These are phyloP conservation scores for Anarsia innoxiella DNA, from an alignment of 2,888 invertebrate species.

Conservation along the genomic window DNA sequence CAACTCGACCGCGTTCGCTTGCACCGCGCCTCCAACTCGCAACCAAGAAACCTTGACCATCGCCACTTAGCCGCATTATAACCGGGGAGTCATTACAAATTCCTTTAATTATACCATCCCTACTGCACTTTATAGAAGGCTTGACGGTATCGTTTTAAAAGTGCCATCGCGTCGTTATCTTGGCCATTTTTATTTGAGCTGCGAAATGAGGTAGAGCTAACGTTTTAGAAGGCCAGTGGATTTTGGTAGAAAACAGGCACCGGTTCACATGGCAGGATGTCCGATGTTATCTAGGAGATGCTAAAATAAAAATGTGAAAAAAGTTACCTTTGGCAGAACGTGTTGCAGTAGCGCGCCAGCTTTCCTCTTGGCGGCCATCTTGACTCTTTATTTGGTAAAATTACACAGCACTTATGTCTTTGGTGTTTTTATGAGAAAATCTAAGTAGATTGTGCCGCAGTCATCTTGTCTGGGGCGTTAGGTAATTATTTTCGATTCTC, in stretches of 20 bases:
- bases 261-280: constrained; percentile 17
- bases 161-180: constrained; percentile 44
- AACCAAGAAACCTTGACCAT: constrained; percentile 21
- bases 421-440: constrained; percentile 40
- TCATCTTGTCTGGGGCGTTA: too few species aligned
- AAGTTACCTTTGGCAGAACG: constrained; percentile 72
- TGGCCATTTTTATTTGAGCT: constrained; percentile 29
- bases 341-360: constrained; percentile 84
- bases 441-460: constrained; percentile 44
- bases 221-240: not conserved
- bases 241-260: constrained; percentile 1
- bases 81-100: constrained; percentile 58
- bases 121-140: constrained; percentile 49
- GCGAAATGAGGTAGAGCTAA: constrained; percentile 15
- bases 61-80: constrained; percentile 34
- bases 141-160: constrained; percentile 39
- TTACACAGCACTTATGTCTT: constrained; percentile 60
- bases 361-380: constrained; percentile 85
- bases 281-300: constrained; percentile 33
- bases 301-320: constrained; percentile 33
- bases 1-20: constrained; percentile 39
- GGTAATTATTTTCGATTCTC: too few species aligned
- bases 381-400: constrained; percentile 40
- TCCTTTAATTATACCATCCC: constrained; percentile 66
- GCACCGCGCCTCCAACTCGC: constrained; percentile 20